phyloP scores from a whole-genome alignment of 2,113 vertebrate genomes.

The Indicator maculatus region DNA sequence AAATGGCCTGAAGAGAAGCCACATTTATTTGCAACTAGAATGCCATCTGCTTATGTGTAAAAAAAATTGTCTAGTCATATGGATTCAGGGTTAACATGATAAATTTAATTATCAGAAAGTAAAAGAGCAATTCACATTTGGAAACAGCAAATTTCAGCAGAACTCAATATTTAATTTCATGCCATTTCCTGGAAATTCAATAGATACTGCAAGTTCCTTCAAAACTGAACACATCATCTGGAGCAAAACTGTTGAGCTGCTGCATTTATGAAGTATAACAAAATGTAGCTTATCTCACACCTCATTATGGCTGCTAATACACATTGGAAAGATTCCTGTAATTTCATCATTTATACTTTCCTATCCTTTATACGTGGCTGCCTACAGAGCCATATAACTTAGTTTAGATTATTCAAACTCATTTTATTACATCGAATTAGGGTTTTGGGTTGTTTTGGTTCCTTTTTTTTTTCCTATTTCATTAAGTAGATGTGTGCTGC shows the following conservation, averaged over 20 bases:
- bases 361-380: neutral
- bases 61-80: neutral
- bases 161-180: neutral
- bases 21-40: neutral
- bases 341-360: neutral
- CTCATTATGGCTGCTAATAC: neutral
- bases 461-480: neutral
- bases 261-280: neutral
- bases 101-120: neutral
- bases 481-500: neutral
- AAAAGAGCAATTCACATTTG: slow-evolving; percentile 27
- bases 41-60: slow-evolving; percentile 15
- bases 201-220: neutral
- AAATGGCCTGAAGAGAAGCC: neutral
- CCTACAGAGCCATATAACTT: neutral
- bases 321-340: neutral
- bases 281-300: neutral
- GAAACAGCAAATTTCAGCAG: neutral
- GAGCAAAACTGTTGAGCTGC: neutral
- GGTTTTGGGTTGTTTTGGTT: neutral
- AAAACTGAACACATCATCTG: neutral
- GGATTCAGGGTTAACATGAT: neutral
- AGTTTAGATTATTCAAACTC: neutral
- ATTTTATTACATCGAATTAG: neutral
- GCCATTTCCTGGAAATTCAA: neutral